Base-by-base conservation (phyloP, 2,113 vertebrate species). In the Tragelaphus buxtoni region DNA sequence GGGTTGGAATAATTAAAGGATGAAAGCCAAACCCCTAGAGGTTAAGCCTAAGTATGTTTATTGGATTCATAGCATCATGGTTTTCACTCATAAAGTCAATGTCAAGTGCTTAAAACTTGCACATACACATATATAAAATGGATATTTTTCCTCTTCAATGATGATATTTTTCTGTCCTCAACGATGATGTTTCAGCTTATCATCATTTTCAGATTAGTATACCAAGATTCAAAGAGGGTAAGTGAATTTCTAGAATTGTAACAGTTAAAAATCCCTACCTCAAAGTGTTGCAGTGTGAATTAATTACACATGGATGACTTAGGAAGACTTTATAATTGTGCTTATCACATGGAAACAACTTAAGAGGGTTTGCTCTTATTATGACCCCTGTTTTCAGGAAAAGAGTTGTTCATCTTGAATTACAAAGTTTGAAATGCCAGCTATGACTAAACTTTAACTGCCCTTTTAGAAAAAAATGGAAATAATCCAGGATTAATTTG, bases 401-500 rank as follows among this genome's bases (percentile, higher is more conserved):
- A 0, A 86, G 39, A 53, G 35, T 87, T 95, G 55, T n/a, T 74
- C 20, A 81, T 51, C 13, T 93, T 94, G 6, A 35, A 51, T 63
- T 86, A 60, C 12, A 91, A 61, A 92, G 28, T 69, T 45, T 72
- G 26, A 53, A 88, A 76, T 87, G 9, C 1, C 16, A 55, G 45
- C 30, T 91, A 79, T 18, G 56, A 76, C 22, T 55, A 74, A 76
- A 83, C 24, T 63, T 85, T 88, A 95, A 42, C 2, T 26, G 18
- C 55, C 20, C 63, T 92, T 93, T 88, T 76, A 84, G 65, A 83
- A 91, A 39, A 95, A 95, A 49, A 47, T 91, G 55, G 18, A 86
- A 82, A 45, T 32, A n/a, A 6, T 65, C 10, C 45, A 82, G 65
- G 28, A 56, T 22, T 88, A 81, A 49, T 65, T 86, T 85, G 74